phyloP scores from a whole-genome alignment of 2,797 vertebrate species.

The Sciurus vulgaris region DNA sequence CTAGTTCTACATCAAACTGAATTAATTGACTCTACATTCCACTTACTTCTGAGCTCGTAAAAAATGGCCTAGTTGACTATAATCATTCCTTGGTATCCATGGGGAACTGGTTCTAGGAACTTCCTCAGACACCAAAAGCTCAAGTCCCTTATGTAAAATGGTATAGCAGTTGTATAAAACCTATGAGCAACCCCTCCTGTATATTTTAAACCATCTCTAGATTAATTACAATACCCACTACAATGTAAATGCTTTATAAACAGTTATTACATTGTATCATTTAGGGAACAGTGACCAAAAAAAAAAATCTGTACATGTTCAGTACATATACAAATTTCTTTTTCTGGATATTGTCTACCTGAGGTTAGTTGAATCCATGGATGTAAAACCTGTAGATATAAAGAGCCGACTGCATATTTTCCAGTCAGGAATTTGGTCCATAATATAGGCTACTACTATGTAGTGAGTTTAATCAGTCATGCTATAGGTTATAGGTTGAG shows the following conservation, averaged over 20 bases:
- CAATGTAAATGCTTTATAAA: background rate
- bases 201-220: background rate
- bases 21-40: background rate
- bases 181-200: background rate
- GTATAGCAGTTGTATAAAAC: background rate
- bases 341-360: background rate
- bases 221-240: background rate
- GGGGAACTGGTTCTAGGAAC: background rate
- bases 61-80: background rate
- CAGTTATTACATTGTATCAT: background rate
- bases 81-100: background rate
- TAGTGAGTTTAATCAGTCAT: background rate
- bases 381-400: too few species aligned
- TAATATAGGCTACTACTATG: background rate
- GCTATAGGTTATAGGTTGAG: background rate
- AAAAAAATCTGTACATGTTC: background rate
- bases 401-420: background rate
- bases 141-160: background rate
- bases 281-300: background rate
- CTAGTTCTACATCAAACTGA: constrained; percentile 1
- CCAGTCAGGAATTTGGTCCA: background rate
- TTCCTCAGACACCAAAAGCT: background rate
- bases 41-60: background rate
- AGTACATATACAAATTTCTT: background rate
- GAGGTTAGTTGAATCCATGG: background rate